Percentiles rank a stretch among this genome's conserved stretches.
These are phyloP conservation scores for Coluber constrictor DNA, from an alignment of 2,797 vertebrate genomes.

Conservation along the genomic window DNA sequence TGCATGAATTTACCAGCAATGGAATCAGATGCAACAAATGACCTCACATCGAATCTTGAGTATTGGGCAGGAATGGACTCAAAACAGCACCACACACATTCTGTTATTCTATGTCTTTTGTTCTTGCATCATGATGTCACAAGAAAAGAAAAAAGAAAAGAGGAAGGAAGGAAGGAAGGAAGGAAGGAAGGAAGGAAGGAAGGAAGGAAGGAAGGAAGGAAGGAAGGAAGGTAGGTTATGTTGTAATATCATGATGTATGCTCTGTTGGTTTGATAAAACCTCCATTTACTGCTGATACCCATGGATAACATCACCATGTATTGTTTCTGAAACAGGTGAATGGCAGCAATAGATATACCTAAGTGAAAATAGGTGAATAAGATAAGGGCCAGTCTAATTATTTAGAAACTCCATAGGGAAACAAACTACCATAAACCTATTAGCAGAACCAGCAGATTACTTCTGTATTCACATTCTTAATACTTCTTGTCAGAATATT, in stretches of 20 bases:
- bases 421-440: not conserved
- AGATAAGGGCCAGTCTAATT: not conserved
- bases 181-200: too few species aligned
- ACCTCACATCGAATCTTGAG: not conserved
- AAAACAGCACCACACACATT: not conserved
- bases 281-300: not conserved
- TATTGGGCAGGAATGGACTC: not conserved
- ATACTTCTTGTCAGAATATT: too few species aligned
- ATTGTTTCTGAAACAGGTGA: not conserved
- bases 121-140: not conserved
- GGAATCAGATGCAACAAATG: not conserved
- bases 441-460: not conserved
- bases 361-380: not conserved
- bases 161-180: too few species aligned
- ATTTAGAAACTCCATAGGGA: not conserved
- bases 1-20: not conserved
- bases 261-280: not conserved
- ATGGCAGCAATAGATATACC: not conserved
- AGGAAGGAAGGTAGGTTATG: not conserved
- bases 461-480: not conserved
- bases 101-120: not conserved
- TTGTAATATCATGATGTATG: not conserved
- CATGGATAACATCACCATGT: not conserved
- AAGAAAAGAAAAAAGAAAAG: too few species aligned
- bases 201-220: too few species aligned